A percentile compares a stretch with the other conserved stretches of the same genome.
Conservation (phyloP, 2,888 invertebrate species). For the Cephalotes varians region DNA sequence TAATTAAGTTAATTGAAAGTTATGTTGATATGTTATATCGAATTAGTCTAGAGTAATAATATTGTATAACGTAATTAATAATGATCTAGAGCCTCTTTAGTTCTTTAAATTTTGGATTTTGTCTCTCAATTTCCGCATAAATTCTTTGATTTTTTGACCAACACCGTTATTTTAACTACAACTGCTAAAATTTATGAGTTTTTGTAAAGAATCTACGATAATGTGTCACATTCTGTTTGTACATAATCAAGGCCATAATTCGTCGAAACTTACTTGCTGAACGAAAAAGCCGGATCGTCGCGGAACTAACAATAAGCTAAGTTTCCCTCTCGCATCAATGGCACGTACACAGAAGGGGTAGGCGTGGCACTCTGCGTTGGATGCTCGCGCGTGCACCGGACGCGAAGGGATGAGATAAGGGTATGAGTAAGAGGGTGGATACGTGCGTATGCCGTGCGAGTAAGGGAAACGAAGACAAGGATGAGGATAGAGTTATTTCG, state of each 20-base stretch:
- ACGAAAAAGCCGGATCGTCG: conserved; percentile 23
- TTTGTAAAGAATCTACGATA: neutral
- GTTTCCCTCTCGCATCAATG: conserved; percentile 67
- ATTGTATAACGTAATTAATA: too few relatives aligned
- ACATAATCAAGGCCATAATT: conserved; percentile 5
- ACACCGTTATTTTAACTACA: neutral
- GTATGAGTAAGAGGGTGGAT: conserved; percentile 33
- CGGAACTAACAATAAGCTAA: conserved; percentile 65
- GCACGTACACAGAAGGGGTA: conserved; percentile 74
- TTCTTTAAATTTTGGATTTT: neutral
- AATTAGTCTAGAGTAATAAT: too few relatives aligned
- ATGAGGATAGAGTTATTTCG: conserved; percentile 41
- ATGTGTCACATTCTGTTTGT: neutral
- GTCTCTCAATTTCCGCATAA: neutral
- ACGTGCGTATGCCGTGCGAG: conserved; percentile 34
- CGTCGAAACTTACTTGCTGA: conserved; percentile 12
- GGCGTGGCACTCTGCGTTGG: conserved; percentile 79
- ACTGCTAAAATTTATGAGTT: neutral
- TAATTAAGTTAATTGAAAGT: too few relatives aligned
- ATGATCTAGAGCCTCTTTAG: too few relatives aligned
- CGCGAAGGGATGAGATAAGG: conserved; percentile 45
- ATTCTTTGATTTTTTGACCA: neutral
- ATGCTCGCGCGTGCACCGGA: conserved; percentile 75
- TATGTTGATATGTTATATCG: too few relatives aligned
- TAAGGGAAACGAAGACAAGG: conserved; percentile 38